A percentile compares a stretch with the other conserved stretches of the same genome.
Conservation (phyloP, 1,140 invertebrate species). For the Akabosia matsudoensis region DNA sequence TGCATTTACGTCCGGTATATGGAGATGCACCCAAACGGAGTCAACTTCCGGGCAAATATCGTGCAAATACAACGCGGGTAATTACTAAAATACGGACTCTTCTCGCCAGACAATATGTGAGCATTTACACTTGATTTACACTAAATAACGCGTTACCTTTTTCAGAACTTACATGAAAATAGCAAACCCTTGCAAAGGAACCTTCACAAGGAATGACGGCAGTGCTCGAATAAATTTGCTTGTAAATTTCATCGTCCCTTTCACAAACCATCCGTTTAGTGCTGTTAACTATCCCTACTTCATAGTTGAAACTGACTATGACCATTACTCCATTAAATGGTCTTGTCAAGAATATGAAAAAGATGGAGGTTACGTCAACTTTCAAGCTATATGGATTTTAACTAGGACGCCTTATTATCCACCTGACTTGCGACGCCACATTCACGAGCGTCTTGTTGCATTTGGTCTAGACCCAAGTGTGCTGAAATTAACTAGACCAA, state of each 20-base stretch:
- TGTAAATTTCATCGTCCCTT: not conserved
- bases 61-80: not conserved
- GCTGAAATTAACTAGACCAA: not conserved
- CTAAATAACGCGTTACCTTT: not conserved
- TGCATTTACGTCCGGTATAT: conserved; percentile 3
- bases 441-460: not conserved
- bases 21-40: not conserved
- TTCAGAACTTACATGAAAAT: not conserved
- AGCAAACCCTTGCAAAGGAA: not conserved
- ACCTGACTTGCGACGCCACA: too few relatives aligned
- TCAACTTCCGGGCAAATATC: not conserved
- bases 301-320: conserved; percentile 75
- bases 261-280: not conserved
- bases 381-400: not conserved
- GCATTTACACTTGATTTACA: not conserved
- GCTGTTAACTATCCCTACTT: conserved; percentile 65
- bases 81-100: not conserved
- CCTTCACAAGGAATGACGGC: not conserved
- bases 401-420: not conserved
- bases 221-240: not conserved
- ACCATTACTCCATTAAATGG: conserved; percentile 70
- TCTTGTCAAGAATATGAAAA: conserved; percentile 66
- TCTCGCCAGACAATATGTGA: not conserved
- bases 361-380: conserved; percentile 57
- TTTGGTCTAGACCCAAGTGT: not conserved